A percentile compares a stretch with the other conserved stretches of the same genome.
Conservation (phyloP, 2,888 invertebrate species). For the Imbricaverruca yamaguchii region DNA sequence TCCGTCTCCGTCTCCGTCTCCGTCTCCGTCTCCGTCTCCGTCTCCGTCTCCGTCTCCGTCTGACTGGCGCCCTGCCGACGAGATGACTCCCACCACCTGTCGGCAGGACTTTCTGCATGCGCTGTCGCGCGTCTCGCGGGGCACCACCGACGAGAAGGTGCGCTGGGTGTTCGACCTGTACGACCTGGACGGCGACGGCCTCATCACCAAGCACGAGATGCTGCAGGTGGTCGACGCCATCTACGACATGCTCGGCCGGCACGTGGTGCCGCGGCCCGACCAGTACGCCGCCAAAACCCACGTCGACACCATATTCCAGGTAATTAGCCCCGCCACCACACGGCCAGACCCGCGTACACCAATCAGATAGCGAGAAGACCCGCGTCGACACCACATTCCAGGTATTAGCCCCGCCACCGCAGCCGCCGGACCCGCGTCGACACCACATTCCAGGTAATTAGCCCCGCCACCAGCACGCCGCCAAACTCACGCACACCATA, state of each 20-base stretch:
- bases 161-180: conserved; percentile 83
- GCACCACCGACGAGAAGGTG: conserved; percentile 73
- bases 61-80: too few relatives aligned
- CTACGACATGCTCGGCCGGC: conserved; percentile 76
- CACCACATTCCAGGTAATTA: too few relatives aligned
- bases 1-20: too few relatives aligned
- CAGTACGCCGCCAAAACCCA: conserved; percentile 69
- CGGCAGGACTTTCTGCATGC: conserved; percentile 73
- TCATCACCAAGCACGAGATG: conserved; percentile 78
- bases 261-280: conserved; percentile 63
- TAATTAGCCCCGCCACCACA: conserved; percentile 44
- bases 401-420: too few relatives aligned
- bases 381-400: too few relatives aligned
- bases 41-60: too few relatives aligned
- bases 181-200: conserved; percentile 77
- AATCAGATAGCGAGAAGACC: too few relatives aligned
- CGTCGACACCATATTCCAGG: conserved; percentile 77
- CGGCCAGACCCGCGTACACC: too few relatives aligned
- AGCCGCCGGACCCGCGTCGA: too few relatives aligned
- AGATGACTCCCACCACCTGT: background rate
- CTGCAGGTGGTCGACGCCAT: conserved; percentile 71
- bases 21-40: too few relatives aligned
- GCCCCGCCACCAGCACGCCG: too few relatives aligned
- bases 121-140: conserved; percentile 73
- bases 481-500: too few relatives aligned